Evolutionary conservation across 2,113 vertebrate species (phyloP).

Genomic region (Clarias batrachus): DNA sequence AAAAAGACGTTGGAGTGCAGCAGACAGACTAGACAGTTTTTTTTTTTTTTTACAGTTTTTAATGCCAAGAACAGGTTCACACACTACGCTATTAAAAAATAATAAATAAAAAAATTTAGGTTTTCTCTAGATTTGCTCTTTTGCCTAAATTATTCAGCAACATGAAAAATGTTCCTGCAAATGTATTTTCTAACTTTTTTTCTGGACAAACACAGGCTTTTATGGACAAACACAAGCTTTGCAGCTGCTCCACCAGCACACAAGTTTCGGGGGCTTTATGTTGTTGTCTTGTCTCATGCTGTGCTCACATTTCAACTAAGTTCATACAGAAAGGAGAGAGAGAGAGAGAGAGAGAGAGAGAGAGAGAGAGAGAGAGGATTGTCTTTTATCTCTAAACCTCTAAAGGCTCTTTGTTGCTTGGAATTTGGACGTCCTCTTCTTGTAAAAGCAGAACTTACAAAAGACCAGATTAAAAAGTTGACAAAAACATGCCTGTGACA

Average conservation of each 20-base stretch:
- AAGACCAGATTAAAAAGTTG: not conserved
- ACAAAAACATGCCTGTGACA: not conserved
- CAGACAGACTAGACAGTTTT: not conserved
- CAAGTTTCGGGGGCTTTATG: constrained; percentile 7
- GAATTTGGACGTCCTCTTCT: not conserved
- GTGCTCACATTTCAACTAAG: constrained; percentile 22
- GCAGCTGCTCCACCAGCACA: constrained; percentile 30
- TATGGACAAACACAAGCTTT: constrained; percentile 12
- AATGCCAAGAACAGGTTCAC: not conserved
- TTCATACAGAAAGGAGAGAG: constrained; percentile 6
- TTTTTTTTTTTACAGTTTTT: too few species aligned
- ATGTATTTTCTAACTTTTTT: not conserved
- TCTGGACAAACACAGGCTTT: constrained; percentile 5
- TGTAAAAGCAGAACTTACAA: not conserved
- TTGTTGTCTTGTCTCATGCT: constrained; percentile 52
- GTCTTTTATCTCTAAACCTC: constrained; percentile 48
- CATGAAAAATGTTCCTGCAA: not conserved
- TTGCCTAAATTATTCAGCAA: not conserved
- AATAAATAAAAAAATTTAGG: too few species aligned
- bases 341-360: not conserved
- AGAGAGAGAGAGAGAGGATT: constrained; percentile 1
- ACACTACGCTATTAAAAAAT: too few species aligned
- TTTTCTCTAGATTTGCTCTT: too few species aligned
- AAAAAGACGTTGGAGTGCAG: too few species aligned
- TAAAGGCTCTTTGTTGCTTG: constrained; percentile 62